Evolutionary conservation across 2,888 invertebrate species (phyloP).

Genomic region (Tenthredo livida): DNA sequence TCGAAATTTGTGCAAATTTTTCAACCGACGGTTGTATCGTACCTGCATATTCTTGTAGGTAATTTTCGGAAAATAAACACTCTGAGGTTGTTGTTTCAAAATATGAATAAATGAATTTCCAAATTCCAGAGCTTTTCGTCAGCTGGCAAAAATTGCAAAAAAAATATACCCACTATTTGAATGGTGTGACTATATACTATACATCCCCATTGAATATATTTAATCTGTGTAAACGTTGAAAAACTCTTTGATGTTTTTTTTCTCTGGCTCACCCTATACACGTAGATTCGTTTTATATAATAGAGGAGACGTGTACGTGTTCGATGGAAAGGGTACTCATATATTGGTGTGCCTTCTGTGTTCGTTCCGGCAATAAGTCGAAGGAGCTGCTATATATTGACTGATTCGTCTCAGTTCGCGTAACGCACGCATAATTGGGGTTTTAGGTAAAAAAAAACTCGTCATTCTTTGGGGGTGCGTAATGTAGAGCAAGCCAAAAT

Average conservation of each 20-base stretch:
- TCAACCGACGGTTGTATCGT: too few species aligned
- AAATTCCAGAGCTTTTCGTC: neutral
- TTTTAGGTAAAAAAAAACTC: too few species aligned
- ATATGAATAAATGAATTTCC: neutral
- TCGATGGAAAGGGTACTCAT: neutral
- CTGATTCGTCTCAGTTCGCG: slow-evolving; percentile 27
- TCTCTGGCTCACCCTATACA: neutral
- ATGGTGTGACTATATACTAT: too few species aligned
- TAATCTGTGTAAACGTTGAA: neutral
- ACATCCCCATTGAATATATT: neutral
- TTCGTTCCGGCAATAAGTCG: slow-evolving; percentile 16
- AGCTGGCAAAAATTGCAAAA: too few species aligned
- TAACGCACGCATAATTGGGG: neutral
- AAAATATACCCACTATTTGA: neutral
- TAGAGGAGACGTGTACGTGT: neutral
- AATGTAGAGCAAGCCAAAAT: too few species aligned
- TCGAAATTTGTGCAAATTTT: too few species aligned
- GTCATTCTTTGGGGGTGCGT: too few species aligned
- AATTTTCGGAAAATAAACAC: neutral
- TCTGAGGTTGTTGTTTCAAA: neutral
- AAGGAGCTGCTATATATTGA: slow-evolving; percentile 16
- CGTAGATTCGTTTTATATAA: slow-evolving; percentile 13
- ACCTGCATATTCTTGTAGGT: too few species aligned
- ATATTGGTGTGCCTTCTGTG: slow-evolving; percentile 22
- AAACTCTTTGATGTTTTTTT: neutral